These are phyloP conservation scores for Margaritifera margaritifera DNA, from an alignment of 2,888 invertebrate genomes.

Conservation along the genomic window DNA sequence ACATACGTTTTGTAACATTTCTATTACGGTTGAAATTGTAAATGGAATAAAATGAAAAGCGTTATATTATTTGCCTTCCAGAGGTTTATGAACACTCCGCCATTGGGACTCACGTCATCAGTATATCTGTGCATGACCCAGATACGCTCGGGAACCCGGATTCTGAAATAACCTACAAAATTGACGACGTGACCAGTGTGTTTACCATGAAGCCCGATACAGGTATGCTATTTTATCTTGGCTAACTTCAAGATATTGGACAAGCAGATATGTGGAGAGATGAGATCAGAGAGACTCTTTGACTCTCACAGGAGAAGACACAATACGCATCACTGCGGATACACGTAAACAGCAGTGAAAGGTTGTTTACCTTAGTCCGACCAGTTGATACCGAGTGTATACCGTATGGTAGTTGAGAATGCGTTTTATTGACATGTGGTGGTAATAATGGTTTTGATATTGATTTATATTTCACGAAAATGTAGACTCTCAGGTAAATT, in stretches of 20 bases:
- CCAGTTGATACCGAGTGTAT: no score
- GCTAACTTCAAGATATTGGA: not conserved
- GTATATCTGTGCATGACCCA: conserved; percentile 23
- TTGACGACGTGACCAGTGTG: conserved; percentile 26
- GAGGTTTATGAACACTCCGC: conserved; percentile 26
- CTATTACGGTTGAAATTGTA: not conserved
- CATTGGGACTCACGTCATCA: conserved; percentile 18
- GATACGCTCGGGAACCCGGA: conserved; percentile 11
- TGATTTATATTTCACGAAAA: no score
- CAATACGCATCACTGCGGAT: no score
- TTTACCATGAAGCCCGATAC: conserved; percentile 39
- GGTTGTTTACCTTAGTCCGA: no score
- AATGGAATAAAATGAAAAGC: not conserved
- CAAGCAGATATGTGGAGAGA: no score
- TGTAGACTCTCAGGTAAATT: no score
- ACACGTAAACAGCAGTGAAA: no score
- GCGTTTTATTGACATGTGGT: no score
- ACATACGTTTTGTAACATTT: not conserved
- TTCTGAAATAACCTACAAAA: conserved; percentile 31
- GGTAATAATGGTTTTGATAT: no score
- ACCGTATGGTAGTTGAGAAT: no score
- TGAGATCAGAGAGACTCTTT: no score
- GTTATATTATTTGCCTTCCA: not conserved
- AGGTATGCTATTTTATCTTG: conserved; percentile 15
- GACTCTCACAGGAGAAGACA: no score